Conservation (phyloP, 2,113 vertebrate genomes). For the Sarotherodon lohbergeri region DNA sequence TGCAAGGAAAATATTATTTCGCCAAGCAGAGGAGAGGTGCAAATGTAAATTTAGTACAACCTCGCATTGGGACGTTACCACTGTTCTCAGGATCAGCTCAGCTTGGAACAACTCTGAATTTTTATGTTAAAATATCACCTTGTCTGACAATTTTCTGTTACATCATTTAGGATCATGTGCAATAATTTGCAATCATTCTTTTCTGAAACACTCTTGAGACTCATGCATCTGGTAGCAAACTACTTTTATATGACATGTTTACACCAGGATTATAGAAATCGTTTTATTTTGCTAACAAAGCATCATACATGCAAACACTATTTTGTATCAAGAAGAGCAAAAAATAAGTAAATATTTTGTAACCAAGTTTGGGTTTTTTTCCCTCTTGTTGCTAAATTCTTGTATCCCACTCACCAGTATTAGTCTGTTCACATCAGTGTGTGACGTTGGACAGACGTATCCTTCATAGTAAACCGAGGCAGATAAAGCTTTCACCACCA, state of each 20-base stretch:
- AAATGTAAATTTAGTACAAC: neutral
- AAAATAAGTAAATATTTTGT: slow-evolving; percentile 32
- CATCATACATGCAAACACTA: slow-evolving; percentile 14
- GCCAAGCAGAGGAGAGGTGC: neutral
- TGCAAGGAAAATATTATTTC: slow-evolving; percentile 22
- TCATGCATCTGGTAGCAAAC: neutral
- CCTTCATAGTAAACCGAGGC: slow-evolving; percentile 48
- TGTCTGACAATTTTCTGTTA: neutral
- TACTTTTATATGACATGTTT: slow-evolving; percentile 14
- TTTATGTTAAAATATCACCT: neutral
- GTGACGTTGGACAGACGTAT: slow-evolving; percentile 4
- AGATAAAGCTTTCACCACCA: slow-evolving; percentile 24
- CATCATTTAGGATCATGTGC: neutral
- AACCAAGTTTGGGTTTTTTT: neutral
- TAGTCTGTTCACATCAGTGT: slow-evolving; percentile 6
- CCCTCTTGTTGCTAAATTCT: neutral
- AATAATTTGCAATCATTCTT: slow-evolving; percentile 2
- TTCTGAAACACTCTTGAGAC: neutral
- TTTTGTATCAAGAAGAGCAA: slow-evolving; percentile 40
- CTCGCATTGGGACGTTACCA: neutral
- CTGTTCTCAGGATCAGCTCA: neutral
- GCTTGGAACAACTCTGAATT: neutral
- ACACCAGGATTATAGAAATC: slow-evolving; percentile 15
- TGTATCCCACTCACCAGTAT: neutral
- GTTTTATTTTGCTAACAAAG: slow-evolving; percentile 59